These are phyloP conservation scores for Drosophila incognita DNA, from an alignment of 2,888 invertebrate genomes.

Conservation along the genomic window DNA sequence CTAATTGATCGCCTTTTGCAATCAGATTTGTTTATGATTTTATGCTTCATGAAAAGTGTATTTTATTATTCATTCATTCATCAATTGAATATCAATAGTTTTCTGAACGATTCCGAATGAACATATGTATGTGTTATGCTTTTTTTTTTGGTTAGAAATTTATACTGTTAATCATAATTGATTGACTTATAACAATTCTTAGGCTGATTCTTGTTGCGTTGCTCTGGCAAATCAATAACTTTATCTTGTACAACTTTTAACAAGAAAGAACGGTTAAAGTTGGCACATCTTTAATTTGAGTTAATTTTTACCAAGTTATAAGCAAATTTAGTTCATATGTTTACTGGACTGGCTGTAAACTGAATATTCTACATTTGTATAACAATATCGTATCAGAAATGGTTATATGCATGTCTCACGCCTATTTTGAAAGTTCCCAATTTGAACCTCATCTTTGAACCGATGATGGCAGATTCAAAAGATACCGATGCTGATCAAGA, in stretches of 20 bases:
- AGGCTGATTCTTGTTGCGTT: background rate
- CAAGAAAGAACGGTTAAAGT: background rate
- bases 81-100: background rate
- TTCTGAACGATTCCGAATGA: background rate
- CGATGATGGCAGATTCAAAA: background rate
- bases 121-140: background rate
- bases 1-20: conserved; percentile 20
- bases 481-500: background rate
- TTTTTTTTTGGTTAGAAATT: background rate
- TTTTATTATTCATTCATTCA: background rate
- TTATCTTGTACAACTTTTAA: background rate
- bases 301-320: no score
- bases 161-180: background rate
- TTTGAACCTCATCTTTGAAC: background rate
- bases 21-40: background rate
- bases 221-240: background rate
- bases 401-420: background rate
- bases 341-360: no score
- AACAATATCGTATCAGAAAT: background rate
- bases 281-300: background rate
- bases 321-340: background rate
- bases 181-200: background rate
- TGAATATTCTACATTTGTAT: no score
- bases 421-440: background rate
- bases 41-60: background rate